phyloP scores from a whole-genome alignment of 2,113 vertebrate species.

The Porphyrio hochstetteri region DNA sequence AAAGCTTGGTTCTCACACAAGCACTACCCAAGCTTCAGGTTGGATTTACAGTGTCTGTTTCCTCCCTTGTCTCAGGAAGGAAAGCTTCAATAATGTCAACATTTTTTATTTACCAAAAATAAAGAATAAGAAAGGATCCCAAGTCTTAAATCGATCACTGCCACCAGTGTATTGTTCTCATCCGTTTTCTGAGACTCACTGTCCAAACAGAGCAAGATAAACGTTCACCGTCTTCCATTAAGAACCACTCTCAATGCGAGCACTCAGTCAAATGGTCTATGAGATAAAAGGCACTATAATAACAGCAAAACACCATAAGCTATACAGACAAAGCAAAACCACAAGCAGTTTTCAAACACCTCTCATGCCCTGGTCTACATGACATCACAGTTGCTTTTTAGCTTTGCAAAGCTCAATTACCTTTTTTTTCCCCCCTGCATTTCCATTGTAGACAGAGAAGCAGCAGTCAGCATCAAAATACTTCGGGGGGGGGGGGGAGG shows the following conservation, averaged over 20 bases:
- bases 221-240: background rate
- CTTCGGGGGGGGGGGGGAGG: rapidly evolving
- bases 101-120: background rate
- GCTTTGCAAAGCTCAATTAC: background rate
- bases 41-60: background rate
- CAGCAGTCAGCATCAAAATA: background rate
- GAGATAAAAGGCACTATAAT: background rate
- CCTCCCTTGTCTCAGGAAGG: background rate
- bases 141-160: background rate
- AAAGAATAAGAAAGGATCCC: background rate
- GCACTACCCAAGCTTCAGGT: background rate
- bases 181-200: background rate
- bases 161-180: background rate
- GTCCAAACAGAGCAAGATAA: slow-evolving; percentile 20
- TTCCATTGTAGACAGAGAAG: background rate
- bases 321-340: background rate
- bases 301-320: background rate
- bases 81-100: background rate
- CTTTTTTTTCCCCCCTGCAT: background rate
- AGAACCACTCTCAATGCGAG: background rate
- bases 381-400: background rate
- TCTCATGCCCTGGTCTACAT: background rate
- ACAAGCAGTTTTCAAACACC: background rate
- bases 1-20: background rate
- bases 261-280: background rate